A percentile compares a stretch with the other conserved stretches of the same genome.
phyloP scores from a whole-genome alignment of 1,140 invertebrate species.

The fruit fly (Drosophila melanogaster) region DNA sequence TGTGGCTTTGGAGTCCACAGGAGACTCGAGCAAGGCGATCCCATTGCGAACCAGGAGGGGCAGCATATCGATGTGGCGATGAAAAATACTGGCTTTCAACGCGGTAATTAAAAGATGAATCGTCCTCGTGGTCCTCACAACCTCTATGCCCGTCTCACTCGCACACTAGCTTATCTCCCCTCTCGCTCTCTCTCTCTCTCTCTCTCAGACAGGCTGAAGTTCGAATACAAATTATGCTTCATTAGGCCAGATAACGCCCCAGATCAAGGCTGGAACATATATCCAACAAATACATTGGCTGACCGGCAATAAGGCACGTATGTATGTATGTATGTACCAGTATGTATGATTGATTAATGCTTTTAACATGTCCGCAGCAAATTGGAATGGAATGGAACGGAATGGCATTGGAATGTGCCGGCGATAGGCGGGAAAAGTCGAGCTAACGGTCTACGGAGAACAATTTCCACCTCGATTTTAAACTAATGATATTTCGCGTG shows the following conservation, averaged over 20 bases:
- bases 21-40: background rate
- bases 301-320: background rate
- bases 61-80: constrained; percentile 57
- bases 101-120: constrained; percentile 84
- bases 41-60: background rate
- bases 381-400: constrained; percentile 41
- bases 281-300: constrained; percentile 26
- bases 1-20: background rate
- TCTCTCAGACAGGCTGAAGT: constrained; percentile 1
- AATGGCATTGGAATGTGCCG: constrained; percentile 31
- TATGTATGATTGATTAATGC: constrained; percentile 78
- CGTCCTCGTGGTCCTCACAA: constrained; percentile 47
- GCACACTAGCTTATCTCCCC: background rate
- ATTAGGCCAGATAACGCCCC: constrained; percentile 83
- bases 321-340: constrained; percentile 5
- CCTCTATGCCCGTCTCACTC: background rate
- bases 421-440: constrained; percentile 1
- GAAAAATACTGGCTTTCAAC: constrained; percentile 83
- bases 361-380: constrained; percentile 47
- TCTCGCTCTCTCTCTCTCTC: background rate
- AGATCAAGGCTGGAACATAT: constrained; percentile 61
- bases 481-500: constrained; percentile 6
- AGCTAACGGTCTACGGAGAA: constrained; percentile 30
- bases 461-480: constrained; percentile 13
- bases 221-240: constrained; percentile 78